Base-by-base conservation (phyloP, 2,797 vertebrate species). In the Tamandua tetradactyla region DNA sequence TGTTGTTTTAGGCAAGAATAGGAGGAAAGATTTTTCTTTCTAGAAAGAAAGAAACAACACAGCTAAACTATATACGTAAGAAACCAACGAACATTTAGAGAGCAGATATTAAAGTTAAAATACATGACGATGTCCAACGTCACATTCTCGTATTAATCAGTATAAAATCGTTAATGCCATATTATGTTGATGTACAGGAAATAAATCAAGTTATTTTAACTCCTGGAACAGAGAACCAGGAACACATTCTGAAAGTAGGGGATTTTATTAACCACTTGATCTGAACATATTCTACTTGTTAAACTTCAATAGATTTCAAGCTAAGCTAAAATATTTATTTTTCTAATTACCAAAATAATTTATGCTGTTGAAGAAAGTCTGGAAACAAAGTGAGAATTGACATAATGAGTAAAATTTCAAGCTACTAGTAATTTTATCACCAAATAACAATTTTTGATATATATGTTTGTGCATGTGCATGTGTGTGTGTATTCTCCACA, bases 1-100 rank as follows among this genome's bases (percentile, higher is more conserved):
- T 80, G 90, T 86, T 95, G 83, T 74, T 97, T 94, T 78, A 86
- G n/a, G 91, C 9, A 82, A 93, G 11, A 78, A 79, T 0, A 4
- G 8, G 44, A 81, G 17, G n/a, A 89, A 92, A 93, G n/a, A 10
- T 66, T 90, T 82, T 3, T 0, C 55, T 62, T 91, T 75, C 40
- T 90, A 94, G 37, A 78, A 81, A 62, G 52, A 90, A 92, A 95
- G 35, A 91, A 32, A 72, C 35, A 84, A 49, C 13, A 68, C 22
- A 85, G 18, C 20, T 78, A 71, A n/a, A 86, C 83, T 69, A 35
- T 35, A 23, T 13, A 87, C 87, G 30, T 74, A 68, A 88, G 87
- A 84, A 40, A 22, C n/a, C 86, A 91, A 61, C 12, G 82, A 64
- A 61, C 74, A 37, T 94, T 93, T 69, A 59, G 11, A 76, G 25